Evolutionary conservation across 2,113 vertebrate genomes (phyloP), one percentile per base, ranked within the genome.

Genomic region (Propithecus coquereli): DNA sequence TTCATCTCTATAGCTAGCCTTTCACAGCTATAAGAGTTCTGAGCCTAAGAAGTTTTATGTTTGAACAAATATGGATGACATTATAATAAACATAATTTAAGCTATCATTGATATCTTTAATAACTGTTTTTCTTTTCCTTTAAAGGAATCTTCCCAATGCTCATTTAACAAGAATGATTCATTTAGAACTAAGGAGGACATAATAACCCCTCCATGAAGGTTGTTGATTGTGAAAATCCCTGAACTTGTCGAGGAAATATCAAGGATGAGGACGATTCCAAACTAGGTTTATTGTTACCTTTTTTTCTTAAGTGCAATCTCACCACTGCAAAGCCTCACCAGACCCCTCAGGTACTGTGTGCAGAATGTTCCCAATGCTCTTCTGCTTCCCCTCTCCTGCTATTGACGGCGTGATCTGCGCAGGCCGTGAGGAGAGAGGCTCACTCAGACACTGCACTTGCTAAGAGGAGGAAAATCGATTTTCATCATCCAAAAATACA

Each of bases 401-500:
- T 91, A 32, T 30, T 22, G 82, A 93, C 54, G 57, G 34, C 54
- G 57, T 18, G 66, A 61, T 87, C 84, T 63, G 45, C 20, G 17
- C 37, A 70, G 91, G 65, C 91, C 13, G 0, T 45, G 68, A 94
- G 52, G 52, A 47, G 65, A 93, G 50, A 95, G 54, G 63, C 68
- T 87, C 63, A 57, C 86, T 86, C 0, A 7, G 74, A 93, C 45
- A 76, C 40, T 63, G 80, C 32, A 80, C 91, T 86, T 94, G 83
- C 25, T 50, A 87, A 95, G 57, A 95, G 47, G n/a, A 85, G 54
- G 59, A 97, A 95, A 93, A 96, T 95, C 95, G 90, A 93, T 95
- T 80, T 89, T 93, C 61, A 83, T 88, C 83, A 70, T 95, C 95
- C 96, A n/a, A 92, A 98, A 95, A 80, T 96, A 61, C 63, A 40